A percentile compares a stretch with the other conserved stretches of the same genome.
Conservation (phyloP, 2,888 invertebrate species). For the Lacanobia oleracea region DNA sequence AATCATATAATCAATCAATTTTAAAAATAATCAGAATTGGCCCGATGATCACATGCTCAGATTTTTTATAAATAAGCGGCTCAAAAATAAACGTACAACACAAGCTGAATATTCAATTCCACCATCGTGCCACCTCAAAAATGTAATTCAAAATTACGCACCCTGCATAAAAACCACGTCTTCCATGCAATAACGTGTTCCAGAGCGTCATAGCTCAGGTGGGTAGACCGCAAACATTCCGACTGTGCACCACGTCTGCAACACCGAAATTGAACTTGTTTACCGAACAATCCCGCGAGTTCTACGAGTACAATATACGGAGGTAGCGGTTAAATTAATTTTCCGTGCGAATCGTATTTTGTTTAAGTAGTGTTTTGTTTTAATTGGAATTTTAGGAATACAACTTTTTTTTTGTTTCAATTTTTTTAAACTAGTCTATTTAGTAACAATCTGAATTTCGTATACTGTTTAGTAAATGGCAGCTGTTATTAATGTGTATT, state of each 20-base stretch:
- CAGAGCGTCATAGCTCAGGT: slow-evolving; percentile 63
- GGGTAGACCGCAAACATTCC: slow-evolving; percentile 63
- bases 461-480: too few relatives aligned
- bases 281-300: slow-evolving; percentile 61
- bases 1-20: too few relatives aligned
- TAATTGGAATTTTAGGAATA: slow-evolving; percentile 17
- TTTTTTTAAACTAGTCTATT: too few relatives aligned
- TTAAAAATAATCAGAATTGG: too few relatives aligned
- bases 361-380: slow-evolving; percentile 54
- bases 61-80: too few relatives aligned
- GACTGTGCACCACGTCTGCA: slow-evolving; percentile 47
- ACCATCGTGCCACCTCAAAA: slow-evolving; percentile 7
- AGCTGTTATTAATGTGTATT: too few relatives aligned
- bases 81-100: not conserved
- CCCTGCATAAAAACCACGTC: slow-evolving; percentile 43
- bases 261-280: slow-evolving; percentile 67
- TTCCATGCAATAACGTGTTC: slow-evolving; percentile 58
- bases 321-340: slow-evolving; percentile 62
- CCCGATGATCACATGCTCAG: too few relatives aligned
- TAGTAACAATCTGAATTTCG: too few relatives aligned
- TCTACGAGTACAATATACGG: slow-evolving; percentile 57
- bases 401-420: not conserved
- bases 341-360: slow-evolving; percentile 43
- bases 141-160: slow-evolving; percentile 36
- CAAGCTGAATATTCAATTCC: not conserved